Evolutionary conservation across 1,140 invertebrate genomes (phyloP).

Genomic region (Dendroctonus ponderosae): DNA sequence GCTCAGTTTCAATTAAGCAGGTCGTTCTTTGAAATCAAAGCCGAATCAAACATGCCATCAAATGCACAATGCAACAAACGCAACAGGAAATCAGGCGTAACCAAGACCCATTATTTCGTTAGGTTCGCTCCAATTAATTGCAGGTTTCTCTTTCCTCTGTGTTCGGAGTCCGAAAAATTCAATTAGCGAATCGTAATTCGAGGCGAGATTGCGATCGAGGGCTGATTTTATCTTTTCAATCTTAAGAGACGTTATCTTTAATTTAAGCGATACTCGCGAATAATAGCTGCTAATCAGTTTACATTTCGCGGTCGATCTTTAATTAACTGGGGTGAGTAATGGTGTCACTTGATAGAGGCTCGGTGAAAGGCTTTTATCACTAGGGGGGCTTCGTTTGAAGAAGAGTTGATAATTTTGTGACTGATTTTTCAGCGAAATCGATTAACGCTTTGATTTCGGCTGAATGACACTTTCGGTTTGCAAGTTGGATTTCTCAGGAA

Average conservation of each 20-base stretch:
- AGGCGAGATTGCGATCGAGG: slow-evolving; percentile 15
- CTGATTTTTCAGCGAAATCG: too few relatives aligned
- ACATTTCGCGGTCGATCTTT: slow-evolving; percentile 11
- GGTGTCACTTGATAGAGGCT: not conserved
- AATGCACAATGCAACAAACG: slow-evolving; percentile 3
- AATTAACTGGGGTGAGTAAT: slow-evolving; percentile 4
- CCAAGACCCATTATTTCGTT: slow-evolving; percentile 25
- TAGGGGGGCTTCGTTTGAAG: too few relatives aligned
- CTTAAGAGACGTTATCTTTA: slow-evolving; percentile 19
- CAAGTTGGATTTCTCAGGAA: too few relatives aligned
- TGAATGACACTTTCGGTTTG: too few relatives aligned
- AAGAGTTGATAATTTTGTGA: too few relatives aligned
- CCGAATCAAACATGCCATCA: slow-evolving; percentile 3
- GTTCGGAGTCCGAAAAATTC: slow-evolving; percentile 28
- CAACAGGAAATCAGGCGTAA: slow-evolving; percentile 2
- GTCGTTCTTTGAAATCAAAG: slow-evolving; percentile 1
- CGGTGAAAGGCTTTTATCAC: too few relatives aligned
- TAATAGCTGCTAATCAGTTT: slow-evolving; percentile 11
- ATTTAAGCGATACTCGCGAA: slow-evolving; percentile 19
- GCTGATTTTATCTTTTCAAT: slow-evolving; percentile 12
- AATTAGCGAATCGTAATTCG: slow-evolving; percentile 26
- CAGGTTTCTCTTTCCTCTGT: slow-evolving; percentile 18
- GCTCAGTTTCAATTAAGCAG: too few relatives aligned
- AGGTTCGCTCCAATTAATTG: slow-evolving; percentile 31
- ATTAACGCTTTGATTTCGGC: too few relatives aligned